Base-by-base conservation (phyloP, 2,797 vertebrate genomes). In the Basileuterus tristriatus region DNA sequence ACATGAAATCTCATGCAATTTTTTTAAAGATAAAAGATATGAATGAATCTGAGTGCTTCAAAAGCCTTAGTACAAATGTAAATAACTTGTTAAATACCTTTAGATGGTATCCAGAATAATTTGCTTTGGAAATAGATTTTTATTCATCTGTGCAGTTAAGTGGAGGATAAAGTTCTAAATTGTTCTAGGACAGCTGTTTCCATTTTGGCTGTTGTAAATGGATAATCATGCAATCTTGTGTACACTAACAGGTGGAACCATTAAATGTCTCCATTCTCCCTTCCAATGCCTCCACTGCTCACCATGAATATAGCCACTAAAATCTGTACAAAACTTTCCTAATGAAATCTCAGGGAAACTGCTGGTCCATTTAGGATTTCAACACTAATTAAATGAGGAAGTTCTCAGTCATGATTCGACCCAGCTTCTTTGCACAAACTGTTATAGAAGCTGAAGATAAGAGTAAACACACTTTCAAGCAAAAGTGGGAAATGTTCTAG, bases 161-260 rank as follows among this genome's bases (percentile, higher is more conserved):
- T 58, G 69, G 90, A 41, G 70, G 65, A 90, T 91, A 52, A 69
- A 91, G 70, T 80, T 97, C 94, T 93, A 89, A 94, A 93, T 69
- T 83, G 81, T 95, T 97, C 18, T 30, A 47, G 92, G 86, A 88
- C 90, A 98, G 92, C 87, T 97, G 93, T 94, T 97, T 97, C 90
- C 64, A 64, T 96, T 96, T 95, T 76, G 83, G 52, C 92, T 96
- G 62, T 50, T 83, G 47, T 88, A 94, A 96, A 96, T 87, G 49
- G 63, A 36, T 93, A 95, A 96, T 96, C 68, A 65, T 39, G 49
- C 5, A 15, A 71, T 56, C 76, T 78, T 92, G 83, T 32, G 19
- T 14, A 60, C 44, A 55, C 46, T 82, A 84, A 58, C 82, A 94
- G 85, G 88, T 94, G 94, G 86, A 71, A 58, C n/a, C 30, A 39